A percentile compares a stretch with the other conserved stretches of the same genome.
These are phyloP conservation scores for Heterodera schachtii DNA, from an alignment of 1,140 invertebrate genomes.

Conservation along the genomic window DNA sequence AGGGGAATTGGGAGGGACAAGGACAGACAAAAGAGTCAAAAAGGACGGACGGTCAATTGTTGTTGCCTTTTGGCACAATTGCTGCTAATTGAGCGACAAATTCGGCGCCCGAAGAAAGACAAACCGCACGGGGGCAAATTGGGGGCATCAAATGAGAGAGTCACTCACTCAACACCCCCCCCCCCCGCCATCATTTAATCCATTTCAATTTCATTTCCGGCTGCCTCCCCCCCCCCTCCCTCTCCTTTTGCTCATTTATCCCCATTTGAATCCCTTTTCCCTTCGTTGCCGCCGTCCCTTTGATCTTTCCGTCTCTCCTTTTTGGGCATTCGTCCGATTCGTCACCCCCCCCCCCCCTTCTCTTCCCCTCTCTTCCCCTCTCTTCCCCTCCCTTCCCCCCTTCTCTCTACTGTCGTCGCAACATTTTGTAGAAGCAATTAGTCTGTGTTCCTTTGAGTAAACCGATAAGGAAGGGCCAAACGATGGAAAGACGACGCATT, in stretches of 20 bases:
- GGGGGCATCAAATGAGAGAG: neutral
- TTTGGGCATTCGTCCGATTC: neutral
- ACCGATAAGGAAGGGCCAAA: neutral
- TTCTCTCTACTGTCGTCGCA: neutral
- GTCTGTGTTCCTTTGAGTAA: neutral
- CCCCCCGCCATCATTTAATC: neutral
- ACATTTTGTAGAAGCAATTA: constrained; percentile 3
- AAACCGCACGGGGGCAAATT: neutral
- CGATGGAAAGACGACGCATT: neutral
- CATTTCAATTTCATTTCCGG: neutral
- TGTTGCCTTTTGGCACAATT: neutral
- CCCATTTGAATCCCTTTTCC: neutral
- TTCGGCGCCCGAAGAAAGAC: neutral
- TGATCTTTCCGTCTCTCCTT: neutral
- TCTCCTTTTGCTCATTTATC: neutral
- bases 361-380: neutral
- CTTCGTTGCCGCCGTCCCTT: too few species aligned
- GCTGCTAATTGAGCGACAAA: neutral
- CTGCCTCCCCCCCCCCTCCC: neutral
- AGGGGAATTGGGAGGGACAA: neutral
- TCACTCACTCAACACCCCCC: neutral
- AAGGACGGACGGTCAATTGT: neutral
- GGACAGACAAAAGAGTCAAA: neutral
- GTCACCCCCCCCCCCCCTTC: neutral
- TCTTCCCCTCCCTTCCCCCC: too few species aligned